These are phyloP conservation scores for Cataglyphis rosenhaueri DNA, from an alignment of 2,888 invertebrate genomes.

Conservation along the genomic window DNA sequence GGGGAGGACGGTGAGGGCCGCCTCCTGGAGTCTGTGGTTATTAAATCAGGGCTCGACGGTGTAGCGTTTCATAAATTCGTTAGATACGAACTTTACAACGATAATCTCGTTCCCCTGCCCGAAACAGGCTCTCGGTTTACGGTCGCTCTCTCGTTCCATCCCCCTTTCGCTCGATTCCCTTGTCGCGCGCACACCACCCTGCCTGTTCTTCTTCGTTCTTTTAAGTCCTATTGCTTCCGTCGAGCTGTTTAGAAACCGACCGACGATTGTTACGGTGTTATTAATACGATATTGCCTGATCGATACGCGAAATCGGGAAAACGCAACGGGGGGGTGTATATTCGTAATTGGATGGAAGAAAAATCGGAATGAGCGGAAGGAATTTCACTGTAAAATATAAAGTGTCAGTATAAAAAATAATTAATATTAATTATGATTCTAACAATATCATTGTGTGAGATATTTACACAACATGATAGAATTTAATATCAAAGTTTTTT, in stretches of 20 bases:
- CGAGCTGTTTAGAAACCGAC: conserved; percentile 44
- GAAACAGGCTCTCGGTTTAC: conserved; percentile 61
- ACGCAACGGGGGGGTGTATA: background rate
- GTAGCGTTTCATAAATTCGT: conserved; percentile 72
- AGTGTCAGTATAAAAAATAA: background rate
- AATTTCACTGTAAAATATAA: background rate
- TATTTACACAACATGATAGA: background rate
- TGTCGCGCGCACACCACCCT: background rate
- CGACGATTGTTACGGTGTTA: conserved; percentile 24
- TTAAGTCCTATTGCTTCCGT: conserved; percentile 6
- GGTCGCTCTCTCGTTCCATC: conserved; percentile 38
- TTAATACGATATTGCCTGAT: conserved; percentile 37
- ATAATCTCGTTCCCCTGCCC: conserved; percentile 64
- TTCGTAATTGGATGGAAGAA: conserved; percentile 17
- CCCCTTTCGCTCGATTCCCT: background rate
- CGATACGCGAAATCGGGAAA: conserved; percentile 31
- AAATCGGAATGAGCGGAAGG: background rate
- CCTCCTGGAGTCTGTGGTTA: conserved; percentile 56
- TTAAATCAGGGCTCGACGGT: conserved; percentile 70
- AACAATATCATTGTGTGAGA: background rate
- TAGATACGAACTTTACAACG: conserved; percentile 69
- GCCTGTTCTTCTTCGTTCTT: conserved; percentile 19
- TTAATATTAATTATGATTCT: background rate
- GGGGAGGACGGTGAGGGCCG: conserved; percentile 34
- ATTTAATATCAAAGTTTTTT: background rate